These are phyloP conservation scores for Ephestia elutella DNA, from an alignment of 1,140 invertebrate species.

Conservation along the genomic window DNA sequence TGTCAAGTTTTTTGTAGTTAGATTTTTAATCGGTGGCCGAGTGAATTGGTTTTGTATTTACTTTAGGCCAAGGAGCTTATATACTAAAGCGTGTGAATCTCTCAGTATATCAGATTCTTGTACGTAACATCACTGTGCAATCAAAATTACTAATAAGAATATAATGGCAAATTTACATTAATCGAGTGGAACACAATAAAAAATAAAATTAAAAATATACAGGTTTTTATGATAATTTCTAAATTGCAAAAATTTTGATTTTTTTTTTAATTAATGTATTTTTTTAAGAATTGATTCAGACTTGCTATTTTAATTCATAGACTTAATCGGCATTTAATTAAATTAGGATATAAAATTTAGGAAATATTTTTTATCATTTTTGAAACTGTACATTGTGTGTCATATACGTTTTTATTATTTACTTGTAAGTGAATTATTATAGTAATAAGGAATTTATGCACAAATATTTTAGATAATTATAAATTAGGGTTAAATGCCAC, in stretches of 20 bases:
- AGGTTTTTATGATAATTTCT: too few relatives aligned
- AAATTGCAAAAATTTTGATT: too few relatives aligned
- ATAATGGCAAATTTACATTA: background rate
- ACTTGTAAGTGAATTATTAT: background rate
- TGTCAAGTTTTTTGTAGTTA: too few relatives aligned
- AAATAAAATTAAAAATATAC: too few relatives aligned
- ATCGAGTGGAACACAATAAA: background rate
- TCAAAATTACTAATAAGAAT: background rate
- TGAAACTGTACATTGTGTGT: constrained; percentile 10
- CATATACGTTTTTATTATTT: constrained; percentile 4
- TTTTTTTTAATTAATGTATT: background rate
- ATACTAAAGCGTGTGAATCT: too few relatives aligned
- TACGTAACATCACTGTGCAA: background rate
- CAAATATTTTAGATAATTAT: constrained; percentile 4
- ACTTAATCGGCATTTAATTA: constrained; percentile 10
- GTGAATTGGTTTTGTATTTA: too few relatives aligned
- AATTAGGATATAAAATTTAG: background rate
- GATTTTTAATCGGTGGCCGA: too few relatives aligned
- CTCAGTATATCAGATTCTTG: too few relatives aligned
- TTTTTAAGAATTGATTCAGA: background rate
- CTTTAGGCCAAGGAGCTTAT: too few relatives aligned
- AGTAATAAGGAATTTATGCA: background rate
- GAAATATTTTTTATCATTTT: background rate
- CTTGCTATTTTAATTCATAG: background rate
- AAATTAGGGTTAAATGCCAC: background rate